A percentile compares a stretch with the other conserved stretches of the same genome.
phyloP scores from a whole-genome alignment of 37 sponge, comb jelly and placozoan genomes.

The Cladorhizidae sp. region DNA sequence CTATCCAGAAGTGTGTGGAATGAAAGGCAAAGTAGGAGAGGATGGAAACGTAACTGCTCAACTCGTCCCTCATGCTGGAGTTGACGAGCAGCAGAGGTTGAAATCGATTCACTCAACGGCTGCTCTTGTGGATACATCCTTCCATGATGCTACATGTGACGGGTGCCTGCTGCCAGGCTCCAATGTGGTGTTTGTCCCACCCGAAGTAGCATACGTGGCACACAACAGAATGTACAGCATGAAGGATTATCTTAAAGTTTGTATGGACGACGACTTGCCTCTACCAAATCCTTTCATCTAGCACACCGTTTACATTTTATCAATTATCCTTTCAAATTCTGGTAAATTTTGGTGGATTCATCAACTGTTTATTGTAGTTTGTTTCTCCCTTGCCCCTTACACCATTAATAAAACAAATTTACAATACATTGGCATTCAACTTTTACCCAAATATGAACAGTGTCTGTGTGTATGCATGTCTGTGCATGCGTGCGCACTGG shows the following conservation, averaged over 20 bases:
- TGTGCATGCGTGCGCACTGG: too few relatives aligned
- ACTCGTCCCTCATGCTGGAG: not conserved
- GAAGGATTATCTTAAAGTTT: not conserved
- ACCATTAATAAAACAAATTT: too few relatives aligned
- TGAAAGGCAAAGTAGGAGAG: not conserved
- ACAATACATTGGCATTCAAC: too few relatives aligned
- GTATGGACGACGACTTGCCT: too few relatives aligned
- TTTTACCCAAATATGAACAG: too few relatives aligned
- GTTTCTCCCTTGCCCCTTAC: too few relatives aligned
- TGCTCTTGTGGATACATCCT: not conserved
- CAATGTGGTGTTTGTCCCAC: not conserved
- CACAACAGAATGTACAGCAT: constrained; percentile 9
- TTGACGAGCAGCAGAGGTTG: not conserved
- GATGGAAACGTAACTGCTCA: not conserved
- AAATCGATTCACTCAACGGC: constrained; percentile 9
- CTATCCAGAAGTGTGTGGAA: constrained; percentile 15
- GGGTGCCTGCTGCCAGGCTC: not conserved
- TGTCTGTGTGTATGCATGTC: too few relatives aligned
- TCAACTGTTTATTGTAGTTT: too few relatives aligned
- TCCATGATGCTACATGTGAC: constrained; percentile 6
- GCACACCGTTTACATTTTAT: too few relatives aligned
- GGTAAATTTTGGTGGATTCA: too few relatives aligned
- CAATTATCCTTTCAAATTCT: too few relatives aligned
- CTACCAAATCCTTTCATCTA: too few relatives aligned
- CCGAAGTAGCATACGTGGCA: not conserved